Percentiles rank a stretch among this genome's conserved stretches.
Evolutionary conservation across 2,797 vertebrate species (phyloP).

Genomic region (Phalanger gymnotis): DNA sequence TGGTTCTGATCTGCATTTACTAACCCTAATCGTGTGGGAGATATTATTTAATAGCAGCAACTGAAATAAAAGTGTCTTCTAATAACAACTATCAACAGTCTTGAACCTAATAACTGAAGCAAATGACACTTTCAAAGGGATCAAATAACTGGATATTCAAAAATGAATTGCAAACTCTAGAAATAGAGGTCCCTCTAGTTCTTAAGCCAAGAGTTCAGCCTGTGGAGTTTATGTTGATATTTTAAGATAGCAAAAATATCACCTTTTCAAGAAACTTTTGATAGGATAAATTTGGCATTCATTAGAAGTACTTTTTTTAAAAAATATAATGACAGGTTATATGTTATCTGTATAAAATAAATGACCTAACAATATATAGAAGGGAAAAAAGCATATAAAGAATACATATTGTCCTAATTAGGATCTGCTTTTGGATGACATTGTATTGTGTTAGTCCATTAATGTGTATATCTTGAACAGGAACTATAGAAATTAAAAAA

Average conservation of each 20-base stretch:
- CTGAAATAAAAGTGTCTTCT: not conserved
- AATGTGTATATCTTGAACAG: not conserved
- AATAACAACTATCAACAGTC: not conserved
- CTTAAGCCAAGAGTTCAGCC: not conserved
- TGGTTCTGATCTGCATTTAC: not conserved
- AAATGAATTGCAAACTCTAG: not conserved
- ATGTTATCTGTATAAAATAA: too few relatives aligned
- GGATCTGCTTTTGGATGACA: not conserved
- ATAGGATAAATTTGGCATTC: not conserved
- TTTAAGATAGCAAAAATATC: not conserved
- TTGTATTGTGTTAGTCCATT: not conserved
- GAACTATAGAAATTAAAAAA: not conserved
- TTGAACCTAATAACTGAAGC: not conserved
- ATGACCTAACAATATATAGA: too few relatives aligned
- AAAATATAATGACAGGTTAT: not conserved
- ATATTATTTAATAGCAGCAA: not conserved
- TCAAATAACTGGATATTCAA: not conserved
- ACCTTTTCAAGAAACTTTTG: not conserved
- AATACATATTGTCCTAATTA: not conserved
- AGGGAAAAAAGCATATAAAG: not conserved
- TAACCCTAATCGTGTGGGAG: not conserved
- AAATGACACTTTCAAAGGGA: not conserved
- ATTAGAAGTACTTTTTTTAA: not conserved
- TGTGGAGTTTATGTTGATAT: not conserved
- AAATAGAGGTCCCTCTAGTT: not conserved